Evolutionary conservation across 2,888 invertebrate species (phyloP).

Genomic region (Lymantria dispar): DNA sequence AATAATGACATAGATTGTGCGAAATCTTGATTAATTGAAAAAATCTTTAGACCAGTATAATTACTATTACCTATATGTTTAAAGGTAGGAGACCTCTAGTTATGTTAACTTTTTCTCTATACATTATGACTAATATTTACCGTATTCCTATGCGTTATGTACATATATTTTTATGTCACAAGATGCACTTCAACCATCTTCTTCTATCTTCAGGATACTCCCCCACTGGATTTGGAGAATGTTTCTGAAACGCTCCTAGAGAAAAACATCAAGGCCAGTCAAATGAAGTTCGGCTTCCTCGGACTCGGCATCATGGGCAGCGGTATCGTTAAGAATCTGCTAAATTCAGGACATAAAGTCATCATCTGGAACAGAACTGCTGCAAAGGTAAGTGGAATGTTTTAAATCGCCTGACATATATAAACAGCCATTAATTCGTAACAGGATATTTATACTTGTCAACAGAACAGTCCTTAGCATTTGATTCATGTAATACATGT

Average conservation of each 20-base stretch:
- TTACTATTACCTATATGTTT: too few relatives aligned
- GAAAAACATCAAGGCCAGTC: slow-evolving; percentile 93
- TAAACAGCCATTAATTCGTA: neutral
- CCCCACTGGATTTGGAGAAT: slow-evolving; percentile 88
- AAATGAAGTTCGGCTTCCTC: slow-evolving; percentile 95
- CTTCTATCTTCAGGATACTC: slow-evolving; percentile 83
- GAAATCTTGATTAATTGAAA: too few relatives aligned
- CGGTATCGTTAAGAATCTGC: slow-evolving; percentile 96
- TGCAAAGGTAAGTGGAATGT: slow-evolving; percentile 88
- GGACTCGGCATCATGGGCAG: slow-evolving; percentile 98
- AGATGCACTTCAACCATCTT: neutral
- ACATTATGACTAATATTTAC: too few relatives aligned
- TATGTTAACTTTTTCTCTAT: too few relatives aligned
- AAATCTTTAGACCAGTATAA: too few relatives aligned
- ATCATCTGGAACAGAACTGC: slow-evolving; percentile 96
- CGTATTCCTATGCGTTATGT: too few relatives aligned
- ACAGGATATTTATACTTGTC: neutral
- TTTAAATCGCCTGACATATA: slow-evolving; percentile 14
- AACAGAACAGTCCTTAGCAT: neutral
- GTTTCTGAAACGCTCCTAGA: slow-evolving; percentile 90
- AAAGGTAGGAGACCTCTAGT: too few relatives aligned
- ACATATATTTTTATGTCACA: too few relatives aligned
- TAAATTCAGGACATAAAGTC: slow-evolving; percentile 96
- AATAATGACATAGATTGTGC: too few relatives aligned
- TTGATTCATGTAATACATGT: neutral